Evolutionary conservation across 2,797 vertebrate species (phyloP), one percentile per base, ranked within the genome.

Genomic region (Enteromius radiatus): DNA sequence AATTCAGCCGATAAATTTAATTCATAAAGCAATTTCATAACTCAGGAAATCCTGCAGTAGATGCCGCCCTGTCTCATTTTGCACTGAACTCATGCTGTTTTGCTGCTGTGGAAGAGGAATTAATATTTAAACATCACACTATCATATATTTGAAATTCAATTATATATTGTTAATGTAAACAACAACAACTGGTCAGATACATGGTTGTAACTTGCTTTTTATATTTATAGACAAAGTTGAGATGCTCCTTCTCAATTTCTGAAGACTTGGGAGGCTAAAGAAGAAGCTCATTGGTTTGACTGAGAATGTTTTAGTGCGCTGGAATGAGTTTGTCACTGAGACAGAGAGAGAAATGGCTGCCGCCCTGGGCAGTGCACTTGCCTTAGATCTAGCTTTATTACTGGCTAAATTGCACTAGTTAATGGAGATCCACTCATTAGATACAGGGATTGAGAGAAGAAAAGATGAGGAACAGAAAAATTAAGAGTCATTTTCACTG

Each of bases 1-100:
- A 76, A 54, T 82, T 76, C 47, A 68, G 15, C 1, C 26, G 47
- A 61, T 80, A 71, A 36, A 80, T 80, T 61, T 21, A 45, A 61
- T 80, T 80, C 36, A 61, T 45, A 14, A 43, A 69, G 78, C 68
- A 45, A 77, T 77, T 77, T 64, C 56, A 23, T 56, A 61, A 71
- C 78, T 61, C 5, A 0, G 52, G 8, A 71, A 71, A 71, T 71
- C 67, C 38, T 71, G 54, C 54, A 71, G 47, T 61, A 14, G 21
- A 71, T 71, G 67, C 41, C 15, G 26, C 71, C 26, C 38, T 80
- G 26, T 70, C 36, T 54, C 14, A 38, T 70, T 80, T 41, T 31
- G 49, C 7, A 47, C 41, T 23, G 67, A 71, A 33, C 38, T 61
- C 67, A 17, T 80, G 78, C 52, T 61, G 26, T 36, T 74, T 15